These are phyloP conservation scores for Ophioderma brevispina DNA, from an alignment of 35 echinoderm and acorn worm genomes.

Conservation along the genomic window DNA sequence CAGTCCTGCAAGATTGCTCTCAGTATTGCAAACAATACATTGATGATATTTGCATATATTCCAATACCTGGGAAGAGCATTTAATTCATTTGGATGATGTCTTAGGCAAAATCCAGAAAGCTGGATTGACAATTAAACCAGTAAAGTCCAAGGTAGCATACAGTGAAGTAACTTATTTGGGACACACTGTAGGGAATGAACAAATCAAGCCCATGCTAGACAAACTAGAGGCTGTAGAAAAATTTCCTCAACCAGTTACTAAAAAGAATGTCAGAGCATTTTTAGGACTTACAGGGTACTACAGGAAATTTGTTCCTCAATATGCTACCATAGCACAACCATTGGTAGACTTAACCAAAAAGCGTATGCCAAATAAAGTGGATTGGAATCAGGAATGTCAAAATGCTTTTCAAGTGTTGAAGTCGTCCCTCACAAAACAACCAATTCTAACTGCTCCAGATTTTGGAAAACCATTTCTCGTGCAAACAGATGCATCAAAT, in stretches of 20 bases:
- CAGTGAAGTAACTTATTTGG: slow-evolving; percentile 41
- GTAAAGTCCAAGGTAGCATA: slow-evolving; percentile 37
- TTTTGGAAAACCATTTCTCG: slow-evolving; percentile 27
- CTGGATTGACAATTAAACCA: slow-evolving; percentile 51
- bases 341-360: slow-evolving; percentile 46
- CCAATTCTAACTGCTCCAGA: slow-evolving; percentile 51
- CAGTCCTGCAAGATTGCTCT: slow-evolving; percentile 1
- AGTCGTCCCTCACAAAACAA: slow-evolving; percentile 3
- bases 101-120: slow-evolving; percentile 17
- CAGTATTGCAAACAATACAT: slow-evolving; percentile 37
- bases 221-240: background rate
- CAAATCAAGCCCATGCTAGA: background rate
- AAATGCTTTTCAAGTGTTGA: slow-evolving; percentile 29
- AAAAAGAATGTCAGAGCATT: slow-evolving; percentile 56
- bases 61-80: slow-evolving; percentile 33
- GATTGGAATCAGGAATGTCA: slow-evolving; percentile 19
- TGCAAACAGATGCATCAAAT: slow-evolving; percentile 53
- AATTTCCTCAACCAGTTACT: slow-evolving; percentile 20
- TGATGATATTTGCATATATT: slow-evolving; percentile 32
- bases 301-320: slow-evolving; percentile 64
- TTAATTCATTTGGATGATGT: slow-evolving; percentile 19
- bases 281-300: slow-evolving; percentile 58
- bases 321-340: slow-evolving; percentile 46
- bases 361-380: slow-evolving; percentile 3
- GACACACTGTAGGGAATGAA: slow-evolving; percentile 3